These are phyloP conservation scores for Bilobella aurantiaca DNA, from an alignment of 1,140 invertebrate species.

Conservation along the genomic window DNA sequence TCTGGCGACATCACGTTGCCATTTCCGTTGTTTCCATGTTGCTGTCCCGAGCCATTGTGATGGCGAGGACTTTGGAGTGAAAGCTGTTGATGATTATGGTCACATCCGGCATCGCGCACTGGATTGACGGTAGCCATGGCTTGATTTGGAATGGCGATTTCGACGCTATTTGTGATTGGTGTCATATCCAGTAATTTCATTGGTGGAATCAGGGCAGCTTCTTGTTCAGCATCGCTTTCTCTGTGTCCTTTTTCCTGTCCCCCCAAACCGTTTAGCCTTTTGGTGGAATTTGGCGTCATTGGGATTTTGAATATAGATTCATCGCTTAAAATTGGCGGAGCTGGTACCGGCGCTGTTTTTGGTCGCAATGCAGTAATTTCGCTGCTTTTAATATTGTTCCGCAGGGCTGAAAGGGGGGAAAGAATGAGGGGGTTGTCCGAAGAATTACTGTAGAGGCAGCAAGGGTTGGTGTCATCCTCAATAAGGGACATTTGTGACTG, in stretches of 20 bases:
- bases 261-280: background rate
- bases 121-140: background rate
- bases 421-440: background rate
- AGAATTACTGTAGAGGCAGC: background rate
- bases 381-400: conserved; percentile 3
- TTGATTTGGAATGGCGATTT: background rate
- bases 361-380: background rate
- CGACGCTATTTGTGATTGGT: conserved; percentile 22
- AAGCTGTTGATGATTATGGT: conserved; percentile 24
- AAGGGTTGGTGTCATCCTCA: background rate
- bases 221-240: conserved; percentile 29
- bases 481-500: too few species aligned
- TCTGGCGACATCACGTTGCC: conserved; percentile 6
- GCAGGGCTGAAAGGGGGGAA: background rate
- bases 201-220: conserved; percentile 27
- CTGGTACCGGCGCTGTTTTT: conserved; percentile 4
- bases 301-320: conserved; percentile 34
- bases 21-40: too few species aligned
- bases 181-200: conserved; percentile 32
- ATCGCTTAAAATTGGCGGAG: conserved; percentile 27
- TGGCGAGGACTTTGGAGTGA: too few species aligned
- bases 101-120: conserved; percentile 10
- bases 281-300: background rate
- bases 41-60: too few species aligned
- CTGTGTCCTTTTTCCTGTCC: background rate